Evolutionary conservation across 2,113 vertebrate genomes (phyloP), one percentile per base, ranked within the genome.

Genomic region (Brachionichthys hirsutus): DNA sequence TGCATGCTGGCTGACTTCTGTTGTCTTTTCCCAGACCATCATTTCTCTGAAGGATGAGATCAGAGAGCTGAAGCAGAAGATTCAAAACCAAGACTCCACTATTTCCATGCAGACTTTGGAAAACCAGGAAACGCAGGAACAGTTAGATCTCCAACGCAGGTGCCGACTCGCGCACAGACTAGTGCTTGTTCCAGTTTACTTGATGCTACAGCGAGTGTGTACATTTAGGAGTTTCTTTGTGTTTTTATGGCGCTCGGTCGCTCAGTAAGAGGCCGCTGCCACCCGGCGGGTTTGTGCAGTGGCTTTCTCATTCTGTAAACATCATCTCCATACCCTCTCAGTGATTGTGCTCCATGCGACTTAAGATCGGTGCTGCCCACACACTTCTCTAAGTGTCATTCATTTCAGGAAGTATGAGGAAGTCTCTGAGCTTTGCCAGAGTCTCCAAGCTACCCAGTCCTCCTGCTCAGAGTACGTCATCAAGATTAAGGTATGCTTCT

Each of bases 91-190:
- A 83, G 94, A 98, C 75, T 92, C 90, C 52, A 90, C 90, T 60
- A 85, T 94, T 75, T 93, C 91, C 43, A 78, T 80, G 24, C 89
- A 92, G 68, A 90, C 86, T 12, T 89, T 93, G 1, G 93, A 97
- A 82, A 96, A 92, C 65, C 92, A 95, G 77, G 93, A 94, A 48
- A 78, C 97, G 63, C 90, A 89, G 82, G 95, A 98, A 59, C 94
- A 95, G 77, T 75, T 97, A 49, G 94, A 94, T 36, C 64, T 93
- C 48, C 92, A 94, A 56, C 90, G 78, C 62, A 94, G 91, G 97
- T 98, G 89, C 36, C 54, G 14, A 19, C 8, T 13, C 17, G 42
- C 2, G 16, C 41, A 38, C 45, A 10, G 7, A 13, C 46, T n/a
- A n/a, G n/a, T n/a, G n/a, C n/a, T n/a, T n/a, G n/a, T n/a, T n/a